Evolutionary conservation across 1,140 invertebrate species (phyloP).

Genomic region (Onthophagus taurus): DNA sequence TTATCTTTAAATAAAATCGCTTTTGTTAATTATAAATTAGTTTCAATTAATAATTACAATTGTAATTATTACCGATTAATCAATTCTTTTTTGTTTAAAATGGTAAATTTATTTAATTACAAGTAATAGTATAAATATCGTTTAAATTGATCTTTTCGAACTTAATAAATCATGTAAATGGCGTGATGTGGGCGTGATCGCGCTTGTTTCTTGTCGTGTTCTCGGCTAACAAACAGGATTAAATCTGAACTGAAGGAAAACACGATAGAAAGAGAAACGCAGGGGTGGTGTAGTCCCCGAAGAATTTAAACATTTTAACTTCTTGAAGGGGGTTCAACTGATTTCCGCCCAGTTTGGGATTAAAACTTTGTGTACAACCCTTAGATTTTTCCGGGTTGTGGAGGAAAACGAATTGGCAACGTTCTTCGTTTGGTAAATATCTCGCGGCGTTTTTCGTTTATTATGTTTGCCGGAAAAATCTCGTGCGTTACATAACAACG

Average conservation of each 20-base stretch:
- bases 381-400: neutral
- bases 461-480: too few species aligned
- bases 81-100: too few species aligned
- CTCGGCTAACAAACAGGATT: slow-evolving; percentile 18
- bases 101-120: too few species aligned
- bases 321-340: slow-evolving; percentile 19
- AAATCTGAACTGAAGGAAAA: slow-evolving; percentile 12
- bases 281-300: slow-evolving; percentile 19
- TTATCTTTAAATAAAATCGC: too few species aligned
- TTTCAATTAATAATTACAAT: too few species aligned
- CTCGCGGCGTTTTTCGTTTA: neutral
- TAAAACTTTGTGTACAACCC: slow-evolving; percentile 10
- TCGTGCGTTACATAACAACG: too few species aligned
- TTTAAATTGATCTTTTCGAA: neutral
- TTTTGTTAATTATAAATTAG: too few species aligned
- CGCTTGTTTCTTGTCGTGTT: too few species aligned
- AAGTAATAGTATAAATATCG: slow-evolving; percentile 1
- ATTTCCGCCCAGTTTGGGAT: slow-evolving; percentile 17
- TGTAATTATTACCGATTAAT: too few species aligned
- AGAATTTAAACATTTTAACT: slow-evolving; percentile 30
- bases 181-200: too few species aligned
- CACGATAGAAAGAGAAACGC: slow-evolving; percentile 3
- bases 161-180: neutral
- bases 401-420: neutral
- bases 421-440: neutral